Conservation (phyloP, 2,113 vertebrate species). For the Neolamprologus devosi region DNA sequence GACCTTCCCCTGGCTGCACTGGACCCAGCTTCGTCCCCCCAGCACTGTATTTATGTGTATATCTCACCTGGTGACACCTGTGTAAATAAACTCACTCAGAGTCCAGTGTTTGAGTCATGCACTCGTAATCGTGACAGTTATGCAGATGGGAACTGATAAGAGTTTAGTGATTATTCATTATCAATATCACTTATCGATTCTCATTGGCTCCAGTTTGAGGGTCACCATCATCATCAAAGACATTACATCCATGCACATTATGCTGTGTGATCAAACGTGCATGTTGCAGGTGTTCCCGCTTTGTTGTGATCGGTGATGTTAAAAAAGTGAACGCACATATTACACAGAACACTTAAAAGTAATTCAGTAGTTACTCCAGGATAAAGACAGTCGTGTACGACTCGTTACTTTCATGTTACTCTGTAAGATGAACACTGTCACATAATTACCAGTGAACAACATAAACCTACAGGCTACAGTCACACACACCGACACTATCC, state of each 20-base stretch:
- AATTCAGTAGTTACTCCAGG: not conserved
- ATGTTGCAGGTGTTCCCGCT: not conserved
- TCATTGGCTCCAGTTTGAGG: not conserved
- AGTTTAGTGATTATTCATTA: not conserved
- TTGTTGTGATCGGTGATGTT: not conserved
- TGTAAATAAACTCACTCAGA: not conserved
- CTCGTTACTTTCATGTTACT: too few species aligned
- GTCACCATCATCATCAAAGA: not conserved
- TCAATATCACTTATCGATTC: not conserved
- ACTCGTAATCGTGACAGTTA: not conserved
- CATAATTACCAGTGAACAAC: not conserved
- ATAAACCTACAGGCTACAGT: not conserved
- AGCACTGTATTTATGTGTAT: not conserved
- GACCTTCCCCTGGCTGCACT: not conserved
- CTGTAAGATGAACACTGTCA: not conserved
- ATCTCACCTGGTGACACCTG: not conserved
- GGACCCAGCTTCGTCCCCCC: not conserved
- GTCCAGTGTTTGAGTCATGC: not conserved
- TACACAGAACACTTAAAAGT: accelerated
- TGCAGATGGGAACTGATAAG: not conserved
- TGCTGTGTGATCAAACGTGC: not conserved
- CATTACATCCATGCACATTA: not conserved
- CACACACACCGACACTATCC: not conserved
- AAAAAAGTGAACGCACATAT: not conserved
- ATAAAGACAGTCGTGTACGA: not conserved